Base-by-base conservation (phyloP, 2,888 invertebrate species). In the Lasioglossum lativentre region DNA sequence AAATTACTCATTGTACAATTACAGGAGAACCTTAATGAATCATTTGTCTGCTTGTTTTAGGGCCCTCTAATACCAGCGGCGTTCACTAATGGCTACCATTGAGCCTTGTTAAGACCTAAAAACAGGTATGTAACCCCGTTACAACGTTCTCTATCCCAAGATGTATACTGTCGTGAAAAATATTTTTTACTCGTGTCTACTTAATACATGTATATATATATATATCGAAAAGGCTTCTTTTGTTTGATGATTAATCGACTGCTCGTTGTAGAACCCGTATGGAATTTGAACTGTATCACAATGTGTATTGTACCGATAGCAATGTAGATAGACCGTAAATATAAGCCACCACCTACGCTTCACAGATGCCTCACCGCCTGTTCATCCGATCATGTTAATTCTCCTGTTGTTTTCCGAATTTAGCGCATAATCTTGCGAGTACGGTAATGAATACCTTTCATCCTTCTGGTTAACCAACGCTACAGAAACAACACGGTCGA, bases 31-130 rank as follows among this genome's bases (percentile, higher is more conserved):
- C 63, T 72, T 63, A 47, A 83, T 79, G 72, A 87, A 80, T 78
- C 19, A 42, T 72, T 85, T 82, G 82, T 90, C 82, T 92, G 93
- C 90, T 95, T 95, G 95, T 97, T 97, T 91, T 97, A 99, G 98
- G 98, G 98, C 95, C 98, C 98, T 95, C 97, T 99, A 97, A 99
- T 99, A 97, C 99, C 99, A 96, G 98, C 99, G 96, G 98, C 98
- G 96, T 99, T 99, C 96, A 99, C 99, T 97, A 99, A 99, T 97
- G 99, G 99, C 96, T 99, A 98, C 97, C 98, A 99, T 97, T 98
- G 97, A 98, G 95, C 95, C 94, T 95, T 93, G 93, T 94, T 94
- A 94, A 94, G 92, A 94, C 92, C 93, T 93, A 94, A 94, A 92
- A 94, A 93, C 94, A 94, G 94, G 95, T 95, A 93, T 87, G 93